Conservation (phyloP, 1,140 invertebrate genomes). For the Drosophila seguyi region DNA sequence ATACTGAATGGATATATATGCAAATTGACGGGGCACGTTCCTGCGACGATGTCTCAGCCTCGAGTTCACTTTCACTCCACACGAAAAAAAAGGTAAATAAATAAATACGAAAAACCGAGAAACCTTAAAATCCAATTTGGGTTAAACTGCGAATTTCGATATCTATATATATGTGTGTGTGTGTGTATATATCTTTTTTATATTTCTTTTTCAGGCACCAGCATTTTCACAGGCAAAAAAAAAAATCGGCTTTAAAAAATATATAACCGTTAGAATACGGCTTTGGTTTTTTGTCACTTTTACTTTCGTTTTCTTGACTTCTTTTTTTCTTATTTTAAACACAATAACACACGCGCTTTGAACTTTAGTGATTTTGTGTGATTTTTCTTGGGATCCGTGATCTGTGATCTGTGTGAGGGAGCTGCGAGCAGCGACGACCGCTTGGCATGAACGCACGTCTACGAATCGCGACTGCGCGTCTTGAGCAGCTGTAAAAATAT, state of each 20-base stretch:
- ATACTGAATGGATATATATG: conserved; percentile 24
- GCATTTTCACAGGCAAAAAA: conserved; percentile 67
- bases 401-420: conserved; percentile 37
- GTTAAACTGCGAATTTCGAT: conserved; percentile 36
- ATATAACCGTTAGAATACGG: conserved; percentile 13
- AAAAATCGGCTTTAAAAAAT: neutral
- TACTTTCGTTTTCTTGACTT: conserved; percentile 43
- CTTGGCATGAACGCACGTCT: conserved; percentile 80
- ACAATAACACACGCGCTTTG: conserved; percentile 38
- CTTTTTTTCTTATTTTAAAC: conserved; percentile 4
- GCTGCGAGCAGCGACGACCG: conserved; percentile 73
- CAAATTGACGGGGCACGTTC: conserved; percentile 70
- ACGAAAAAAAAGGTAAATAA: conserved; percentile 53
- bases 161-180: conserved; percentile 17
- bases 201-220: conserved; percentile 26
- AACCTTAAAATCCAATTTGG: conserved; percentile 42
- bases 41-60: conserved; percentile 41
- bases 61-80: conserved; percentile 70
- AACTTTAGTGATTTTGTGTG: neutral
- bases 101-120: conserved; percentile 23
- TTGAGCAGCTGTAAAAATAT: conserved; percentile 83
- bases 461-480: conserved; percentile 84
- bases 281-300: conserved; percentile 53
- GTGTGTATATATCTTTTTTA: conserved; percentile 22
- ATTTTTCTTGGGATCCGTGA: conserved; percentile 2